Base-by-base conservation (phyloP, 2,888 invertebrate genomes). In the Palloptera scutellata region DNA sequence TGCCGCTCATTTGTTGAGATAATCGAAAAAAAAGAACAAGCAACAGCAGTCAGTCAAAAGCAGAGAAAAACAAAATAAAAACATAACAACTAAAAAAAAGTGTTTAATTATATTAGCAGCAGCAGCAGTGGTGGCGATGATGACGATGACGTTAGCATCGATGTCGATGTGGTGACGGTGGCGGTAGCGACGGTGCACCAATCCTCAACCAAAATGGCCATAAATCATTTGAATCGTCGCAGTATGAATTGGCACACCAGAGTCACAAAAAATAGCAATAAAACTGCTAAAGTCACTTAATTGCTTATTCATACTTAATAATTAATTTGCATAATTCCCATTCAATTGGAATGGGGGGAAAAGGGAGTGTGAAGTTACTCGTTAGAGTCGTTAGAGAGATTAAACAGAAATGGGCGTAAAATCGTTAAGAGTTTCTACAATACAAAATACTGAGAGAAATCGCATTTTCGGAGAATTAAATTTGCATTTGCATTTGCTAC, bases 291-390 rank as follows among this genome's bases (percentile, higher is more conserved):
- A 75, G 75, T 59, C 73, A 75, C 75, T 78, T 78, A 76, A 77
- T 77, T 78, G 76, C 75, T 76, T 77, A 77, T 77, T 77, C 76
- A 74, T 75, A n/a, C n/a, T n/a, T n/a, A 74, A 72, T 77, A 75
- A 76, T 76, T 76, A 75, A 76, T 77, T 77, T 77, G 78, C 75
- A 78, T 78, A 73, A 75, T 67, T 72, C 63, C 8, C 41, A 30
- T 12, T 43, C 13, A 12, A 55, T 30, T 30, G 30, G 30, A 30
- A 6, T 30, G 30, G 6, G 6, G 2, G 30, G 2, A 30, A 30
- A 30, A 30, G 2, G 3, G 30, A 30, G 30, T 30, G 6, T 4
- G 30, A 30, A 30, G n/a, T n/a, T n/a, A n/a, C n/a, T n/a, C n/a
- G n/a, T n/a, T n/a, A n/a, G n/a, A n/a, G n/a, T n/a, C n/a, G n/a